Base-by-base conservation (phyloP, 2,113 vertebrate genomes). In the Ciconia stormi region DNA sequence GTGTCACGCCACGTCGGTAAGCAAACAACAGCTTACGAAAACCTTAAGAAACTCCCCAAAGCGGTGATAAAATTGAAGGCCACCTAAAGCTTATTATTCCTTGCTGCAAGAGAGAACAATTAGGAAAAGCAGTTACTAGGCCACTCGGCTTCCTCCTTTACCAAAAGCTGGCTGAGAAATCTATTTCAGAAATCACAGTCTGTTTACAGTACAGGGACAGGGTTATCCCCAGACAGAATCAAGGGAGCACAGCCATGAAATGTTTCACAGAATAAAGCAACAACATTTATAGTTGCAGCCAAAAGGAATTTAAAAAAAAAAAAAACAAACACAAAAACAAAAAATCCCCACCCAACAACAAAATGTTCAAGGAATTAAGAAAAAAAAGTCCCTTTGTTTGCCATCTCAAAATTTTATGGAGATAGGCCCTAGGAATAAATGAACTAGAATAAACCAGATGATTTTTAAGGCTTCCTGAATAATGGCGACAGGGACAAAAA, bases 31-130 rank as follows among this genome's bases (percentile, higher is more conserved):
- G 58, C 80, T 5, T 12, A 4, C 36, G 30, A 18, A 20, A 79
- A 7, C n/a, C 84, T 3, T 0, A 1, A 0, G 1, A 7, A 16
- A 2, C 38, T 44, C 56, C 70, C 8, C 46, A 3, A 21, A 44
- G 23, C 79, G 2, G 10, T 0, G 46, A n/a, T 7, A 23, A 53
- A 55, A 32, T 0, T 2, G 18, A 53, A 29, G 21, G 29, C 32
- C 61, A 13, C 29, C n/a, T 16, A 30, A 29, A 61, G 49, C 42
- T 58, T 19, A 4, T 17, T 7, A 25, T 6, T 83, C 29, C 46
- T 22, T 11, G 44, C n/a, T 52, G 65, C 44, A 38, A 26, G 44
- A 30, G 10, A 15, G 53, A 42, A 32, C 9, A 29, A 17, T 3
- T 6, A 47, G 38, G 55, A 65, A 79, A 61, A 79, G 38, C 53